phyloP scores from a whole-genome alignment of 1,140 invertebrate genomes.

The Drosophila pallidifrons region DNA sequence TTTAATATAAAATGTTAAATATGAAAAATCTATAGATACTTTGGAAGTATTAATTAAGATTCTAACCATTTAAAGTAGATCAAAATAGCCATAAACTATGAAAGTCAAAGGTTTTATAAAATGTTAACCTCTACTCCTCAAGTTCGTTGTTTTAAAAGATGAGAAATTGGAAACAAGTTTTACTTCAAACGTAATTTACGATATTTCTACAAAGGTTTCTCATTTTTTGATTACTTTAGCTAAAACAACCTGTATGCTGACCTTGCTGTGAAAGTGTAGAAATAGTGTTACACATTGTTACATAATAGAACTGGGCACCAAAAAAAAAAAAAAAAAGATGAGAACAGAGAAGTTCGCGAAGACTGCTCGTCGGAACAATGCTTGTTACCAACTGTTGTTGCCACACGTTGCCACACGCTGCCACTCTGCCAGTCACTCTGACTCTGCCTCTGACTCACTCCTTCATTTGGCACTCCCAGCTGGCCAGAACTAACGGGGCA shows the following conservation, averaged over 20 bases:
- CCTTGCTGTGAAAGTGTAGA: neutral
- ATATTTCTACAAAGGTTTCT: too few relatives aligned
- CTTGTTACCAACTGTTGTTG: conserved; percentile 8
- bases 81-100: too few relatives aligned
- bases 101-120: too few relatives aligned
- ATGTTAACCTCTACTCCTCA: too few relatives aligned
- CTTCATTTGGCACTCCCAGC: conserved; percentile 42
- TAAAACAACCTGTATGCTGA: too few relatives aligned
- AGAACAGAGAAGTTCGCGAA: neutral
- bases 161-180: too few relatives aligned
- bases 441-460: neutral
- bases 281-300: neutral
- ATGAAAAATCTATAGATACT: too few relatives aligned
- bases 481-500: conserved; percentile 42
- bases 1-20: too few relatives aligned
- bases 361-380: neutral
- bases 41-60: too few relatives aligned
- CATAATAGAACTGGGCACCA: neutral
- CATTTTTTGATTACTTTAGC: neutral
- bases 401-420: neutral
- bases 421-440: neutral
- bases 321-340: neutral
- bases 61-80: too few relatives aligned
- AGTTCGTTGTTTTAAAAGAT: too few relatives aligned
- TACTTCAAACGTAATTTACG: too few relatives aligned